Base-by-base conservation (phyloP, 2,797 vertebrate species). In the Gymnodraco acuticeps region DNA sequence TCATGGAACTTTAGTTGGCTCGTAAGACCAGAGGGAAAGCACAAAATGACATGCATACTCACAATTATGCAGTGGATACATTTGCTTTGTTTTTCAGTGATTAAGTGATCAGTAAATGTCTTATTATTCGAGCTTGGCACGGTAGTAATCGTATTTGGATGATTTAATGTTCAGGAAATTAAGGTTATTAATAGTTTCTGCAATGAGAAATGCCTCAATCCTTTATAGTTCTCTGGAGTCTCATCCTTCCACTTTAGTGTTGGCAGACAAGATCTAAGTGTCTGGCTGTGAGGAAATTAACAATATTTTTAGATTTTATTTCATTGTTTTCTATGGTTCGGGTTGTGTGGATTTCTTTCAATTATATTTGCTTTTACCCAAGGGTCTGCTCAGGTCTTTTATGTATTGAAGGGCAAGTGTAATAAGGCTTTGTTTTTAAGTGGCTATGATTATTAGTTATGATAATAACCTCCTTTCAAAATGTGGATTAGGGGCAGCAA, bases 81-180 rank as follows among this genome's bases (percentile, higher is more conserved):
- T 23, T 9, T 14, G 63, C 11, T 59, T 38, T 43, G 45, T 56
- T 33, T 53, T 20, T 61, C 45, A 70, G 48, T 45, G 54, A 59
- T 68, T 38, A 2, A 38, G 33, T 38, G 33, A 38, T 38, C 33
- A 38, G 48, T 19, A 17, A 59, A 17, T 3, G 3, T 58, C 75
- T 41, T 74, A 50, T 76, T 56, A 65, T 85, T 66, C 60, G 61
- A 77, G 41, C 47, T 64, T 61, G 64, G 64, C 53, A 64, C 59
- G 14, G 42, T 45, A 53, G 52, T 69, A 62, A 68, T 76, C 4
- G 1, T 31, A 43, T 68, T 67, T 59, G 33, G 64, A 51, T 81
- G 60, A 80, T 78, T 84, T 66, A 76, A 68, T 73, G 73, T 27
- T 58, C 53, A 41, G 70, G 55, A 73, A 80, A 76, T 76, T 23